These are phyloP conservation scores for Thalassarche chlororhynchos DNA, from an alignment of 2,113 vertebrate species.

Conservation along the genomic window DNA sequence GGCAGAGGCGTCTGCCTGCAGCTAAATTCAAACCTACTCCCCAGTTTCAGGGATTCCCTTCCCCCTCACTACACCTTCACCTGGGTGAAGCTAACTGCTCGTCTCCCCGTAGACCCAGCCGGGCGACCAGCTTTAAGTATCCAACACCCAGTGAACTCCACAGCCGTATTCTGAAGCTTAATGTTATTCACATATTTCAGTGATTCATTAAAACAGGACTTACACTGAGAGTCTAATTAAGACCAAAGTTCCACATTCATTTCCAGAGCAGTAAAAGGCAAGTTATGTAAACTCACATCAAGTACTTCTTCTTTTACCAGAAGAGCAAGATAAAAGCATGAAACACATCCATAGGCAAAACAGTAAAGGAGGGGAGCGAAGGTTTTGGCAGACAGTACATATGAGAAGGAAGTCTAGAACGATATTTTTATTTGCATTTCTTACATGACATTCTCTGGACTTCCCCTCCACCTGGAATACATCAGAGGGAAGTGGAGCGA, in stretches of 20 bases:
- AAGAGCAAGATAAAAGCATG: conserved; percentile 39
- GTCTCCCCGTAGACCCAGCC: neutral
- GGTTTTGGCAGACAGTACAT: conserved; percentile 18
- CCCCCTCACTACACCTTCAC: neutral
- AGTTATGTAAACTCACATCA: conserved; percentile 56
- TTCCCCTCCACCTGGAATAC: conserved; percentile 52
- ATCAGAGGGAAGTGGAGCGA: conserved; percentile 3
- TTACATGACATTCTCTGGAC: conserved; percentile 35
- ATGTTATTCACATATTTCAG: conserved; percentile 7
- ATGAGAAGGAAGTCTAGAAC: conserved; percentile 59
- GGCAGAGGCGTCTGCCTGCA: neutral
- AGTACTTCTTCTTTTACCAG: conserved; percentile 61
- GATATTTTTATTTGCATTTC: conserved; percentile 57
- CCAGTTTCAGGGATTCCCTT: neutral
- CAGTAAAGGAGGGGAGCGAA: neutral
- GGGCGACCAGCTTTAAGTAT: neutral
- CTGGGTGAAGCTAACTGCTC: fast-evolving
- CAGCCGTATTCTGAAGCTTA: neutral
- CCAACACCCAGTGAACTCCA: neutral
- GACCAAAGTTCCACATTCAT: conserved; percentile 25
- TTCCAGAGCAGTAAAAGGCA: conserved; percentile 31
- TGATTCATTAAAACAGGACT: conserved; percentile 25
- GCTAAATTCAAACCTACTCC: neutral
- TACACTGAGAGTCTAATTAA: conserved; percentile 23
- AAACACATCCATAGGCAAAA: conserved; percentile 46